Evolutionary conservation across 2,888 invertebrate species (phyloP).

Genomic region (Agonopterix alstromeriana): DNA sequence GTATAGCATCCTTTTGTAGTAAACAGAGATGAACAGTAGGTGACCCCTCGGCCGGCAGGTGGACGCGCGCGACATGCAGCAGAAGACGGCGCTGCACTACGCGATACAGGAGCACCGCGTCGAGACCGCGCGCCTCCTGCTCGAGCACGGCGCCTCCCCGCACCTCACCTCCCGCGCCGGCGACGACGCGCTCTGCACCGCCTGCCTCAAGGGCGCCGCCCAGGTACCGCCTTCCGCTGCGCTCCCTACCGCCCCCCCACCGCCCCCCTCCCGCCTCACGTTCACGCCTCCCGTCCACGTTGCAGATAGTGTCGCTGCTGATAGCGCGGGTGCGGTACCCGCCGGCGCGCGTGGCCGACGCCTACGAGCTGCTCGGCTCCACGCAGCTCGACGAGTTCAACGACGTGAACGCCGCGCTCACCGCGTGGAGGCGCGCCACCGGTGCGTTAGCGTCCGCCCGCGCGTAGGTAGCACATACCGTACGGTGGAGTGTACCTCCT

Average conservation of each 20-base stretch:
- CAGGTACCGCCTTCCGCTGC: conserved; percentile 54
- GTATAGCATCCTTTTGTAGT: no score
- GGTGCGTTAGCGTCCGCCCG: not conserved
- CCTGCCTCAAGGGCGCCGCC: conserved; percentile 82
- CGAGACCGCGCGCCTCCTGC: conserved; percentile 88
- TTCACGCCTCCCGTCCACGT: conserved; percentile 23
- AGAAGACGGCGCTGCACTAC: conserved; percentile 94
- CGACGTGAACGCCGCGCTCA: conserved; percentile 82
- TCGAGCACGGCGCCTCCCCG: conserved; percentile 89
- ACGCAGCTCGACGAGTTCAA: conserved; percentile 93
- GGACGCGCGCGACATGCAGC: conserved; percentile 92
- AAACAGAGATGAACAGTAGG: not conserved
- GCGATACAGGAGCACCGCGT: conserved; percentile 90
- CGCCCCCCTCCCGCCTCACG: no score
- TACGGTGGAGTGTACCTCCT: conserved; percentile 8
- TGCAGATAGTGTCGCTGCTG: conserved; percentile 80
- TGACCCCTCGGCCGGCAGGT: conserved; percentile 45
- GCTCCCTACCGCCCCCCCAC: no score
- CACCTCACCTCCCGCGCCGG: conserved; percentile 85
- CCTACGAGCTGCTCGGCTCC: conserved; percentile 89
- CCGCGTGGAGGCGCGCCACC: conserved; percentile 88
- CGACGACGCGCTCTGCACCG: conserved; percentile 92
- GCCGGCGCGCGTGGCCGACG: conserved; percentile 85
- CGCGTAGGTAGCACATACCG: no score
- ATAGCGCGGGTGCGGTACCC: conserved; percentile 78